Evolutionary conservation across 35 echinoderm and acorn worm genomes (phyloP), one percentile per base, ranked within the genome.

Genomic region (Strongylocentrotus purpuratus): DNA sequence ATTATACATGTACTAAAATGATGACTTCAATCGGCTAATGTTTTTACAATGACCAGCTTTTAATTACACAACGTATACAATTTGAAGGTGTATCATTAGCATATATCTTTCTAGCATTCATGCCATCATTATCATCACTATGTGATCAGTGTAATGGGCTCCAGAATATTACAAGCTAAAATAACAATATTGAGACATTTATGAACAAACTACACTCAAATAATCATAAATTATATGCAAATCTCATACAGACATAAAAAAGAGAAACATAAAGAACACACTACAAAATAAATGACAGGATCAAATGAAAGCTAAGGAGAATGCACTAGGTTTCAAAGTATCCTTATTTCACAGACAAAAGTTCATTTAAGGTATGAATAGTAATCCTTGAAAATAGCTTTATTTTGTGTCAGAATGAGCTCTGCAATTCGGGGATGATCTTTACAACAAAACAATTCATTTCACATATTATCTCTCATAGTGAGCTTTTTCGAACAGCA

Each of bases 151-250:
- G 65, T 78, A 28, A 78, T n/a, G 28, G 6, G 4, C 28, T 78
- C 65, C 3, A 78, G 65, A 78, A 78, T 78, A 78, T 78, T 78
- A 78, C 65, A 78, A 7, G 25, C 65, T 78, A 78, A 78, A 78
- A 78, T 78, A n/a, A 78, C 4, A 78, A 78, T 78, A 78, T 78
- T 18, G 20, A 78, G 25, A 78, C 65, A 78, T 8, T 78, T 28
- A 7, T 78, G 65, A 78, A 78, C 20, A 78, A 78, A 78, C 65
- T 78, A 78, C 22, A 78, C 65, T 22, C 65, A 78, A n/a, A 78
- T 78, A 78, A 78, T 78, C 65, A 71, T 71, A n/a, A 78, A 78
- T 78, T 78, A 78, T 78, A 78, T 78, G 65, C 65, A 78, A 78
- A 4, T 78, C 65, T 78, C 65, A 28, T 78, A 28, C 20, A n/a